phyloP scores from a whole-genome alignment of 2,888 invertebrate species.

The Allygus modestus region DNA sequence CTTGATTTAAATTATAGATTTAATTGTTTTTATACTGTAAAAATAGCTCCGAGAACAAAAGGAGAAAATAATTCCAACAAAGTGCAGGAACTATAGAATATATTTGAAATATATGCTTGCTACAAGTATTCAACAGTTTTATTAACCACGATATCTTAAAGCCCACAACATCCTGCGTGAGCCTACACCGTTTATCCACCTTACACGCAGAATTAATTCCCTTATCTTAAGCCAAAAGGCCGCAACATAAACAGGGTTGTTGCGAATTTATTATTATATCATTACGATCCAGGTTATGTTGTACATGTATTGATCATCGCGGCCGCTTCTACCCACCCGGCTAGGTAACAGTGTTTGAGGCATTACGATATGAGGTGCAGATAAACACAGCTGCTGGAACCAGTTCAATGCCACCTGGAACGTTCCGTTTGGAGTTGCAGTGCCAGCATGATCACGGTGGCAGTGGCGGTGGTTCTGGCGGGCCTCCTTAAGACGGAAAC shows the following conservation, averaged over 20 bases:
- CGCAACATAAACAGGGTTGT: background rate
- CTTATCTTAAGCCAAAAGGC: slow-evolving; percentile 3
- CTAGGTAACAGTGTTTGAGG: background rate
- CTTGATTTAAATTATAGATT: too few relatives aligned
- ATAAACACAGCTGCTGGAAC: background rate
- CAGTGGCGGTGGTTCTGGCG: background rate
- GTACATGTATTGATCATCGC: background rate
- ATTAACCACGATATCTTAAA: background rate
- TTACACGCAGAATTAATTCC: background rate
- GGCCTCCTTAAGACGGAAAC: background rate
- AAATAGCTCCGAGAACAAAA: too few relatives aligned
- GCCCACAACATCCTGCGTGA: slow-evolving; percentile 23
- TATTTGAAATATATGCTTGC: too few relatives aligned
- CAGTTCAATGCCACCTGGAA: background rate
- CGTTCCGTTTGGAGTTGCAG: background rate
- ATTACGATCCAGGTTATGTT: background rate
- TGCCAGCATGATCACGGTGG: background rate
- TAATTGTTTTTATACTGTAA: too few relatives aligned
- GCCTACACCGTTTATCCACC: background rate
- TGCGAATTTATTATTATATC: background rate
- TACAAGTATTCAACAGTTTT: too few relatives aligned
- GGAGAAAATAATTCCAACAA: too few relatives aligned
- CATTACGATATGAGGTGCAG: background rate
- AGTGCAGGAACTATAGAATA: too few relatives aligned
- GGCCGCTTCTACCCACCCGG: background rate